Conservation (phyloP, 37 sponge, comb jelly and placozoan genomes). For the Ianthella basta region DNA sequence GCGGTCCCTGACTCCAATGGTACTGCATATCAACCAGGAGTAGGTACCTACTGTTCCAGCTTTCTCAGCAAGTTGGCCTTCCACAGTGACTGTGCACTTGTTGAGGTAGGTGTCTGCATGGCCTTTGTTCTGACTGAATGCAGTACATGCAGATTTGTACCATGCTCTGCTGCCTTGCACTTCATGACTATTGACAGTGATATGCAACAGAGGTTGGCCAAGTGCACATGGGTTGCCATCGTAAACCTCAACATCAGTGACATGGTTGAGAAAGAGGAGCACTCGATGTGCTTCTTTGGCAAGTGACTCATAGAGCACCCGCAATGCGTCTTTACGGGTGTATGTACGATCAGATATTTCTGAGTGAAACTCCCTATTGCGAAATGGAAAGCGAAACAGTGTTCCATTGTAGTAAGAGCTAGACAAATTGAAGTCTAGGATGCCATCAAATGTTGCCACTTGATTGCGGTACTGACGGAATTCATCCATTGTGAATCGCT, state of each 20-base stretch:
- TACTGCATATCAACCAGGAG: slow-evolving; percentile 64
- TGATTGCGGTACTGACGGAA: slow-evolving; percentile 38
- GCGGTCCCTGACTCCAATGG: slow-evolving; percentile 41
- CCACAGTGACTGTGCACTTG: slow-evolving; percentile 2
- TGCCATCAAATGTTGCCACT: slow-evolving; percentile 32
- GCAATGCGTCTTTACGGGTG: slow-evolving; percentile 34
- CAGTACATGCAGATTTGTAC: not conserved
- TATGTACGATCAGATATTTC: slow-evolving; percentile 37
- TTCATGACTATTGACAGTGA: not conserved
- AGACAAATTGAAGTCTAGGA: slow-evolving; percentile 32
- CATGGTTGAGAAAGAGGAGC: slow-evolving; percentile 65
- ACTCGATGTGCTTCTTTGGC: slow-evolving; percentile 49
- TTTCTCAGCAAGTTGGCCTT: not conserved
- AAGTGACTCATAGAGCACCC: slow-evolving; percentile 50
- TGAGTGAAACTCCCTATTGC: slow-evolving; percentile 38
- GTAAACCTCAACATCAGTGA: slow-evolving; percentile 46
- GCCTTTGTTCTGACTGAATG: not conserved
- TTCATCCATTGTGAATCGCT: slow-evolving; percentile 17
- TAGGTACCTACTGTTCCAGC: not conserved
- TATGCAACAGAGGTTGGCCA: not conserved
- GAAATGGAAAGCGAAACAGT: slow-evolving; percentile 81
- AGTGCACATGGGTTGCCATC: slow-evolving; percentile 3
- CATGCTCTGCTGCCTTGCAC: not conserved
- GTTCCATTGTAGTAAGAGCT: slow-evolving; percentile 56
- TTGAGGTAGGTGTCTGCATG: not conserved